Evolutionary conservation across 2,113 vertebrate species (phyloP).

Genomic region (Thomomys bottae): DNA sequence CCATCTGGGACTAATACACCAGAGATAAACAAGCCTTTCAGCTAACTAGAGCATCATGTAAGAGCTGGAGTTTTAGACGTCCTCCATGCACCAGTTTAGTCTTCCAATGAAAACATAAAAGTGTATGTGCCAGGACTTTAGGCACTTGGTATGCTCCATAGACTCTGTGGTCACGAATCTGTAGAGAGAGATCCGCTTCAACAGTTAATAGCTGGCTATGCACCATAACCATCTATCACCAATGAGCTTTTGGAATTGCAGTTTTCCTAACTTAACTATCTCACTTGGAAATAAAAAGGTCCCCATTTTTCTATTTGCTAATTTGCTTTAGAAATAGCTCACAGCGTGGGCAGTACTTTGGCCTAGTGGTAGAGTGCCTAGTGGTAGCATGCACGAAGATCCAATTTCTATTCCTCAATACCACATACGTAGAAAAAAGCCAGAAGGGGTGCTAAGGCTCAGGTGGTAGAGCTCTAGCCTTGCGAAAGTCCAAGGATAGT

Average conservation of each 20-base stretch:
- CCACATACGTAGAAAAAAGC: too few relatives aligned
- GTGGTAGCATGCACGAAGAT: too few relatives aligned
- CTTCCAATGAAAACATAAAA: neutral
- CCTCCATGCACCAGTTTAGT: too few relatives aligned
- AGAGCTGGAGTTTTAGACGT: neutral
- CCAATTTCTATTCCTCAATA: too few relatives aligned
- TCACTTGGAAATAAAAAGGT: neutral
- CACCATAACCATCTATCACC: neutral
- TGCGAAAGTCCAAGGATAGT: too few relatives aligned
- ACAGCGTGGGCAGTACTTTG: too few relatives aligned
- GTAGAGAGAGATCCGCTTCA: neutral
- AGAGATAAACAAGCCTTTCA: neutral
- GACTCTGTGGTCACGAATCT: neutral
- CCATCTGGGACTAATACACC: neutral
- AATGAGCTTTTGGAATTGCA: neutral
- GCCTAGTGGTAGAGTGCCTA: too few relatives aligned
- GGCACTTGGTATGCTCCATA: too few relatives aligned
- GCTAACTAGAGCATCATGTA: neutral
- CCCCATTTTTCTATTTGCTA: neutral
- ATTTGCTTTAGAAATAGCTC: slow-evolving; percentile 37
- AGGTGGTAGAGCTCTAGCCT: too few relatives aligned
- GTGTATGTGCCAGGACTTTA: neutral
- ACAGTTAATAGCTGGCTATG: neutral
- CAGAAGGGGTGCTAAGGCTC: too few relatives aligned
- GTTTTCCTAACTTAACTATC: neutral